A percentile compares a stretch with the other conserved stretches of the same genome.
These are phyloP conservation scores for Arbacia lixula DNA, from an alignment of 53 echinoderm and acorn worm species.

Conservation along the genomic window DNA sequence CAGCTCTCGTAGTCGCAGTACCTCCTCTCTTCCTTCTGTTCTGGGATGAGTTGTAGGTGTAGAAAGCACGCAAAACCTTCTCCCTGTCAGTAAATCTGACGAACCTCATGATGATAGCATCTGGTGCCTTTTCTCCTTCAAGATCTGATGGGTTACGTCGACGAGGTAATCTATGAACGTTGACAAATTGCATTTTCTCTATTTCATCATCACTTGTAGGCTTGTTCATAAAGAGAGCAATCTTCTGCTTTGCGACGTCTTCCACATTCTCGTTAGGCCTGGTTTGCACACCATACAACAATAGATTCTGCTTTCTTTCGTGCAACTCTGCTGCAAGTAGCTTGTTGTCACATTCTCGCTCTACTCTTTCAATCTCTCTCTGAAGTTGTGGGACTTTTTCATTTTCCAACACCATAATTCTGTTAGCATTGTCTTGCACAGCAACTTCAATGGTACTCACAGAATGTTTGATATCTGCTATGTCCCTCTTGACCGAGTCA, in stretches of 20 bases:
- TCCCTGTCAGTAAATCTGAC: no score
- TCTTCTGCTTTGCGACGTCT: slow-evolving; percentile 11
- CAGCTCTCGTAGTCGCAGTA: no score
- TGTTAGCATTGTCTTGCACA: slow-evolving; percentile 35
- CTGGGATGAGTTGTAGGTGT: no score
- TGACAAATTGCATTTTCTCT: background rate
- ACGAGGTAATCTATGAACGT: slow-evolving; percentile 12
- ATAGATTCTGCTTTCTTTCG: background rate
- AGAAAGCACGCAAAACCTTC: no score
- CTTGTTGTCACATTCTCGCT: background rate
- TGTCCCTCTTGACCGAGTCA: background rate
- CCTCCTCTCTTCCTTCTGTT: no score
- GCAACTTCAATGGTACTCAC: slow-evolving; percentile 19
- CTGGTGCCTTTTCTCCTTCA: no score
- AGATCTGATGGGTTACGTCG: background rate
- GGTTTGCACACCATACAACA: slow-evolving; percentile 13
- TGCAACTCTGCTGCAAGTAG: no score
- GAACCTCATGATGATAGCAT: no score
- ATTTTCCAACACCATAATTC: slow-evolving; percentile 1
- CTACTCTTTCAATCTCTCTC: slow-evolving; percentile 3
- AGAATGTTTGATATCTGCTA: background rate
- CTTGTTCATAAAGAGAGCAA: slow-evolving; percentile 11
- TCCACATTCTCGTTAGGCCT: slow-evolving; percentile 14
- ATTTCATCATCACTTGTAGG: slow-evolving; percentile 4
- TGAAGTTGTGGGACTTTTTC: background rate